Evolutionary conservation across 64 coral and sea anemone species (phyloP).

Genomic region (Acropora tenuis): DNA sequence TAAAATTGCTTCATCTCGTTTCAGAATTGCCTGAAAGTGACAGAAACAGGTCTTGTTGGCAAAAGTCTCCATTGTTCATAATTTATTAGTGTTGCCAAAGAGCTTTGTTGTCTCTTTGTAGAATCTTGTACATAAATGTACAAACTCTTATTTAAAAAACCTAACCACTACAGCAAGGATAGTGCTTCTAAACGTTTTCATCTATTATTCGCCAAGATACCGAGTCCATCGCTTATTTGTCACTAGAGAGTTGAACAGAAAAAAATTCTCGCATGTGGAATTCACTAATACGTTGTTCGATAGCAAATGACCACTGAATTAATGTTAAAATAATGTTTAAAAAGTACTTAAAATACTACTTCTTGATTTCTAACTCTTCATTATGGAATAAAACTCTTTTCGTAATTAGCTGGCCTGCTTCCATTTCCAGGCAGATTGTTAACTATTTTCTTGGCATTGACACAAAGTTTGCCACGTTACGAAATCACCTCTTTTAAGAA

Average conservation of each 20-base stretch:
- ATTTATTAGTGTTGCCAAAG: no score
- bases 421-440: neutral
- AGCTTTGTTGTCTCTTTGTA: no score
- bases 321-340: neutral
- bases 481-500: neutral
- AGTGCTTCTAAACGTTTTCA: neutral
- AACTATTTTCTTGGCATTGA: neutral
- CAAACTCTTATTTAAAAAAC: no score
- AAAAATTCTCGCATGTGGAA: neutral
- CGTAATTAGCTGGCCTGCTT: neutral
- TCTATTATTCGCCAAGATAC: neutral
- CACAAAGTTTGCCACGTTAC: neutral
- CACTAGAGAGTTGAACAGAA: neutral
- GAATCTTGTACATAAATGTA: no score
- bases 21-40: no score
- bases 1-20: no score
- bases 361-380: neutral
- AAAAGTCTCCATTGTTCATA: no score
- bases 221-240: neutral
- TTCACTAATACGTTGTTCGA: neutral
- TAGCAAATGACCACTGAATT: neutral
- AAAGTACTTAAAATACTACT: no score
- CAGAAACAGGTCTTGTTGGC: no score
- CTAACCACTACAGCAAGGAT: no score
- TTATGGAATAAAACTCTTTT: neutral